Conservation (phyloP, 2,797 vertebrate genomes). For the Heteromormyrus szaboi region DNA sequence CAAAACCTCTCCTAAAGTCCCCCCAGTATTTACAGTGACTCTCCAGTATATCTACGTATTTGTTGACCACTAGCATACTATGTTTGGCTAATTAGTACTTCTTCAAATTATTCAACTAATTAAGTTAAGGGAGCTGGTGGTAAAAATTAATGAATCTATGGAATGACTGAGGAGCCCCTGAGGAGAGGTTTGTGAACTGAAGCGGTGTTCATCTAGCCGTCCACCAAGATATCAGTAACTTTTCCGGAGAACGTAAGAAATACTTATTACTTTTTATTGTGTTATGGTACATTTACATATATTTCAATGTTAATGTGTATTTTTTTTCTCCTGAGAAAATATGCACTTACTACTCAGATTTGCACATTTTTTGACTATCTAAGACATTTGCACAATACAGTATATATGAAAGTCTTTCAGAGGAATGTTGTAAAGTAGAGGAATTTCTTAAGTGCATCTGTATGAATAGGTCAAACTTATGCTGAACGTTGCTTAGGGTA, state of each 20-base stretch:
- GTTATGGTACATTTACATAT: not conserved
- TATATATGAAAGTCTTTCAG: not conserved
- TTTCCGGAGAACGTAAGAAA: not conserved
- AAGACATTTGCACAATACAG: not conserved
- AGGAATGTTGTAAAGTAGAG: not conserved
- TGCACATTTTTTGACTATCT: not conserved
- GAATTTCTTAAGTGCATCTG: not conserved
- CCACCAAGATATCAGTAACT: not conserved
- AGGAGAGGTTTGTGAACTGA: not conserved
- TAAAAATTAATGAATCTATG: not conserved
- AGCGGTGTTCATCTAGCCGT: not conserved
- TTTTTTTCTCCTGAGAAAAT: not conserved
- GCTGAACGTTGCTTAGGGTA: slow-evolving; percentile 45
- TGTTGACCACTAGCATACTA: not conserved
- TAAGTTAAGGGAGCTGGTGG: not conserved
- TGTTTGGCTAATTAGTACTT: not conserved
- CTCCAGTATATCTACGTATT: not conserved
- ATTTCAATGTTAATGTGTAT: not conserved
- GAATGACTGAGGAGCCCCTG: not conserved
- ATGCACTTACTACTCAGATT: not conserved
- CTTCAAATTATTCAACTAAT: not conserved
- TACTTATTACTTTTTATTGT: not conserved
- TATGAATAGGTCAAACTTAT: not conserved
- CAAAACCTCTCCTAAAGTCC: not conserved
- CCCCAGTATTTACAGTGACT: not conserved